phyloP scores from a whole-genome alignment of 2,888 invertebrate genomes.

The Cheilosia scutellata region DNA sequence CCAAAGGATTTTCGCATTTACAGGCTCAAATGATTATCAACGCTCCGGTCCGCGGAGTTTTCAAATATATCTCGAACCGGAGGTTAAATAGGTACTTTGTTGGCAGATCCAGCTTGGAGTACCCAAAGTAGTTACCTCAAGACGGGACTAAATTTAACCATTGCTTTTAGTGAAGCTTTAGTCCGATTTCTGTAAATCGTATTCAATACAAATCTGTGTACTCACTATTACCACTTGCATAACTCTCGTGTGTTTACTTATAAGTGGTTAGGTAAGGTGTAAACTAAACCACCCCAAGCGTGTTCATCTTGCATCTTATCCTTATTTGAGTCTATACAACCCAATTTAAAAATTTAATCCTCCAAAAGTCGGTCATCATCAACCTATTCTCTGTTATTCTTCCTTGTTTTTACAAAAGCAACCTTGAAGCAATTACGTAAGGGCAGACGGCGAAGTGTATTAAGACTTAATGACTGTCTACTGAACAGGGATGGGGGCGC shows the following conservation, averaged over 20 bases:
- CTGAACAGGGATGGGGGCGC: slow-evolving; percentile 20
- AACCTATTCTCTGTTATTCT: slow-evolving; percentile 42
- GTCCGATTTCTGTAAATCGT: too few relatives aligned
- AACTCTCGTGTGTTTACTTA: background rate
- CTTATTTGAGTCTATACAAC: slow-evolving; percentile 22
- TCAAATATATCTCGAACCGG: too few relatives aligned
- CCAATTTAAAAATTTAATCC: slow-evolving; percentile 58
- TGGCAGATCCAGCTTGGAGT: too few relatives aligned
- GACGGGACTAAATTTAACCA: too few relatives aligned
- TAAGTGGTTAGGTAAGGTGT: background rate
- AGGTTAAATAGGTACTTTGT: too few relatives aligned
- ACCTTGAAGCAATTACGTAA: slow-evolving; percentile 74
- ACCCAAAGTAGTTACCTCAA: too few relatives aligned
- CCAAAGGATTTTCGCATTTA: too few relatives aligned
- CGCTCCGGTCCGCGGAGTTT: too few relatives aligned
- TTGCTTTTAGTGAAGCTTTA: too few relatives aligned
- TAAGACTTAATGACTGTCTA: slow-evolving; percentile 75
- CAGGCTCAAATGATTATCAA: too few relatives aligned
- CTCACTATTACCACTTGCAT: too few relatives aligned
- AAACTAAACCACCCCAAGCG: background rate
- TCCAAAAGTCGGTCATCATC: slow-evolving; percentile 68
- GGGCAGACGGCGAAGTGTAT: slow-evolving; percentile 68
- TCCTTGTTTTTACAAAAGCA: slow-evolving; percentile 40
- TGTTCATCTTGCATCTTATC: slow-evolving; percentile 23
- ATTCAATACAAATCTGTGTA: too few relatives aligned